These are phyloP conservation scores for Choloepus hoffmanni DNA, from an alignment of 2,113 vertebrate species.

Conservation along the genomic window DNA sequence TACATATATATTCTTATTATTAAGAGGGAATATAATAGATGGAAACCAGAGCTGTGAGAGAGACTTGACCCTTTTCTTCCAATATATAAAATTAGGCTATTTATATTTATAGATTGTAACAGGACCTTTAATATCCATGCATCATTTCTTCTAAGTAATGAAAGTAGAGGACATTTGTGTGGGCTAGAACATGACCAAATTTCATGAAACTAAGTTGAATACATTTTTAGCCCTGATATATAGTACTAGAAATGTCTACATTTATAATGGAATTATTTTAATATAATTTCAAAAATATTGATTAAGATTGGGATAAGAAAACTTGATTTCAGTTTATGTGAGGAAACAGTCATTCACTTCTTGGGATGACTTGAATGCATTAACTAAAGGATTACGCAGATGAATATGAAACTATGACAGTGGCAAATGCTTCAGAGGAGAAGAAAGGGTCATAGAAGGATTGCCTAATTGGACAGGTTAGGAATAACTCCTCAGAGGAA, in stretches of 20 bases:
- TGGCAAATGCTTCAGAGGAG: not conserved
- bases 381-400: not conserved
- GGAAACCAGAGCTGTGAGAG: conserved; percentile 73
- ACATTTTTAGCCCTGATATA: not conserved
- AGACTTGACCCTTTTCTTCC: conserved; percentile 58
- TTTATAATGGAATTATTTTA: conserved; percentile 42
- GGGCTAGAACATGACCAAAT: not conserved
- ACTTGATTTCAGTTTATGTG: not conserved
- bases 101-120: conserved; percentile 74
- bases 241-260: not conserved
- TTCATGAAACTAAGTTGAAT: not conserved
- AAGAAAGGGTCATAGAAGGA: not conserved
- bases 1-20: conserved; percentile 77
- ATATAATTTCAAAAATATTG: conserved; percentile 13
- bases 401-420: not conserved
- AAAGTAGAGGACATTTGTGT: conserved; percentile 55
- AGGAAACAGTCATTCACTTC: not conserved
- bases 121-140: conserved; percentile 63
- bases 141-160: not conserved
- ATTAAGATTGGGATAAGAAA: not conserved
- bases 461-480: not conserved
- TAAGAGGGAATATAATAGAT: conserved; percentile 65
- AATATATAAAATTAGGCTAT: conserved; percentile 67
- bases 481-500: not conserved
- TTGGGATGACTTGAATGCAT: not conserved